phyloP scores from a whole-genome alignment of 1,140 invertebrate species.

The Calliphora vicina region DNA sequence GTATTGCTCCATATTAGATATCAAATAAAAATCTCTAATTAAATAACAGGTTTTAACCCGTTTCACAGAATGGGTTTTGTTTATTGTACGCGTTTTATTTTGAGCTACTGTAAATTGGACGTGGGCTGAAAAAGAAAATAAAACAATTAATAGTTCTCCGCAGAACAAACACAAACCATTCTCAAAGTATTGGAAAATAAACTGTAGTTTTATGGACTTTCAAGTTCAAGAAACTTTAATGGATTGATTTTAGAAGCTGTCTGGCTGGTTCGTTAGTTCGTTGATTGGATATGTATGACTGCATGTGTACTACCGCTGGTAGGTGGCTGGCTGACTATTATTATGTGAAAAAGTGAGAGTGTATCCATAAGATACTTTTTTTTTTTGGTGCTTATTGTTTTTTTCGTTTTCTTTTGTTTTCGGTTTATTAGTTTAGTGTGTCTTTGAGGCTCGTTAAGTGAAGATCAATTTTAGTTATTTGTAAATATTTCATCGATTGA shows the following conservation, averaged over 20 bases:
- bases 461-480: conserved; percentile 7
- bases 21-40: too few species aligned
- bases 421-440: conserved; percentile 5
- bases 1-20: too few species aligned
- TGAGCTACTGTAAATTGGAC: neutral
- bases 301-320: too few species aligned
- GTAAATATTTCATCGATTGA: conserved; percentile 13
- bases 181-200: neutral
- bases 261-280: neutral
- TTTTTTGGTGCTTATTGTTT: neutral
- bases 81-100: too few species aligned
- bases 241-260: neutral
- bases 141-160: neutral
- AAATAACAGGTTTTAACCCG: too few species aligned
- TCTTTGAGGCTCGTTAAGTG: neutral
- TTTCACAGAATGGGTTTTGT: too few species aligned
- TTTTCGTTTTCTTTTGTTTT: conserved; percentile 9
- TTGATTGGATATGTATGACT: neutral
- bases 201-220: conserved; percentile 4
- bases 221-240: conserved; percentile 18
- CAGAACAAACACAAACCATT: neutral
- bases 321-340: neutral
- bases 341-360: conserved; percentile 24
- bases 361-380: conserved; percentile 15
- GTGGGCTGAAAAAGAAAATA: neutral